A percentile compares a stretch with the other conserved stretches of the same genome.
Evolutionary conservation across 2,888 invertebrate genomes (phyloP).

Genomic region (Cabera pusaria): DNA sequence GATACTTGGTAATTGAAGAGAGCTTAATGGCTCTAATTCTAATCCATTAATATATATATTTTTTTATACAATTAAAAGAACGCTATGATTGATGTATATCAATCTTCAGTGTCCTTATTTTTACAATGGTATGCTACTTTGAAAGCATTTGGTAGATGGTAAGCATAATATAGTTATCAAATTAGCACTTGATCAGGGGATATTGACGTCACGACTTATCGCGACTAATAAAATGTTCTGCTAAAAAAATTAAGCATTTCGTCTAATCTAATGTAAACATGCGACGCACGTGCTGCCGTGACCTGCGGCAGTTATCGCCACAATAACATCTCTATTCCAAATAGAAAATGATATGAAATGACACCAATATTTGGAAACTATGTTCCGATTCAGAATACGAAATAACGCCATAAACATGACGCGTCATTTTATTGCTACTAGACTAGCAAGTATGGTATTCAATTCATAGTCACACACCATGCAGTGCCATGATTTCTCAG

Average conservation of each 20-base stretch:
- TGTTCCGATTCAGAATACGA: slow-evolving; percentile 11
- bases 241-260: slow-evolving; percentile 11
- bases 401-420: slow-evolving; percentile 12
- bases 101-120: too few relatives aligned
- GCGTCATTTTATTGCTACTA: slow-evolving; percentile 12
- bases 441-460: background rate
- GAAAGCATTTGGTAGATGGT: too few relatives aligned
- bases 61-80: too few relatives aligned
- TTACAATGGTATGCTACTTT: too few relatives aligned
- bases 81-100: too few relatives aligned
- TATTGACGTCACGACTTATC: slow-evolving; percentile 8
- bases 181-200: too few relatives aligned
- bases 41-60: too few relatives aligned
- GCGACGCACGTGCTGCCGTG: slow-evolving; percentile 40
- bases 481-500: background rate
- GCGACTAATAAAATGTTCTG: slow-evolving; percentile 16
- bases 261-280: slow-evolving; percentile 14
- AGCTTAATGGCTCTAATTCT: too few relatives aligned
- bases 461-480: slow-evolving; percentile 11
- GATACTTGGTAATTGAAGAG: too few relatives aligned
- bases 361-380: slow-evolving; percentile 23
- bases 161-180: too few relatives aligned
- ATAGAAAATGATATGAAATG: slow-evolving; percentile 27
- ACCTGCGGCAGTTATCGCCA: slow-evolving; percentile 35
- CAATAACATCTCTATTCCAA: slow-evolving; percentile 35